Evolutionary conservation across 2,888 invertebrate genomes (phyloP).

Genomic region (Hetaerina titia): DNA sequence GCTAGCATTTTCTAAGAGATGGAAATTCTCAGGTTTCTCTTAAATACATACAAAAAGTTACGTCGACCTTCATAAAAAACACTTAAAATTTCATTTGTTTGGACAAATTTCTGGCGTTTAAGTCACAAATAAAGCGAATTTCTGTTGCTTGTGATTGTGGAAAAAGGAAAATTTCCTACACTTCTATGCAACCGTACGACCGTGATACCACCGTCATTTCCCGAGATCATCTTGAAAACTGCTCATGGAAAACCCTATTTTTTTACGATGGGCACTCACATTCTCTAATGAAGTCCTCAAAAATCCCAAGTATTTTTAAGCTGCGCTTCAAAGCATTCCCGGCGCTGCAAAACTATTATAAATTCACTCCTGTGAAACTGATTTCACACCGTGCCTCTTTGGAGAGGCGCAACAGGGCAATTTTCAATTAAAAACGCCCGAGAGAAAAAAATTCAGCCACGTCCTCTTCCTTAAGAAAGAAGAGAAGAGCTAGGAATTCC

Average conservation of each 20-base stretch:
- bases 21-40: too few relatives aligned
- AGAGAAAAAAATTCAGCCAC: not conserved
- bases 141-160: too few relatives aligned
- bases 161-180: too few relatives aligned
- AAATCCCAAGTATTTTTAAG: not conserved
- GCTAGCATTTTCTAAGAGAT: too few relatives aligned
- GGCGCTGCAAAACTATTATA: not conserved
- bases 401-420: not conserved
- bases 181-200: too few relatives aligned
- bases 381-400: not conserved
- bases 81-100: too few relatives aligned
- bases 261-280: not conserved
- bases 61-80: too few relatives aligned
- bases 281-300: not conserved
- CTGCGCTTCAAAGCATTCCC: not conserved
- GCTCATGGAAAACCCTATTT: not conserved
- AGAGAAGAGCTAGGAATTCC: not conserved
- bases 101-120: too few relatives aligned
- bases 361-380: constrained; percentile 2
- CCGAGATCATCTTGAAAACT: not conserved
- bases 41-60: too few relatives aligned
- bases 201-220: too few relatives aligned
- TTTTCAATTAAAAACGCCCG: constrained; percentile 13
- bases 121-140: too few relatives aligned
- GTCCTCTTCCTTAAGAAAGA: not conserved